These are phyloP conservation scores for Diachasma alloeum DNA, from an alignment of 1,140 invertebrate genomes.

Conservation along the genomic window DNA sequence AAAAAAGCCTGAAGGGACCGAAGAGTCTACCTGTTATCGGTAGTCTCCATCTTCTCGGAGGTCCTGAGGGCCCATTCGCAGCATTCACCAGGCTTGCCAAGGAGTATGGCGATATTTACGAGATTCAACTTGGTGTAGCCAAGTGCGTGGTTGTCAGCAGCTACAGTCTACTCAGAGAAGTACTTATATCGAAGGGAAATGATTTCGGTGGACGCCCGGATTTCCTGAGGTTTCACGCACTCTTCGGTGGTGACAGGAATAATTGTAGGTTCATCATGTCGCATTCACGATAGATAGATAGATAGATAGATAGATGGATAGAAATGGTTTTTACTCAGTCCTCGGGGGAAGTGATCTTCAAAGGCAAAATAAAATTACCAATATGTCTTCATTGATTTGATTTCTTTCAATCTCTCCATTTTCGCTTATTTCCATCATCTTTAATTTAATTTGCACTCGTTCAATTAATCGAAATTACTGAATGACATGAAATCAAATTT, in stretches of 20 bases:
- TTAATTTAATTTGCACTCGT: too few relatives aligned
- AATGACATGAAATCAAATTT: too few relatives aligned
- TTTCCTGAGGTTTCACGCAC: constrained; percentile 77
- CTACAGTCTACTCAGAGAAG: constrained; percentile 77
- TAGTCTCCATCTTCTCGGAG: constrained; percentile 73
- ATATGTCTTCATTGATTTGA: too few relatives aligned
- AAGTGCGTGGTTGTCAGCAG: constrained; percentile 82
- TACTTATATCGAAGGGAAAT: constrained; percentile 81
- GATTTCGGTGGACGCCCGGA: constrained; percentile 83
- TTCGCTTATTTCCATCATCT: too few relatives aligned
- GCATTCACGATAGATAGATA: too few relatives aligned
- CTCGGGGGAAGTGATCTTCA: too few relatives aligned
- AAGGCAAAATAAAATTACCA: too few relatives aligned
- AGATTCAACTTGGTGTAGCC: constrained; percentile 74
- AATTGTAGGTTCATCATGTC: constrained; percentile 73
- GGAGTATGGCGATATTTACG: constrained; percentile 80
- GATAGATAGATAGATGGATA: too few relatives aligned
- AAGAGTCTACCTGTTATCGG: constrained; percentile 76
- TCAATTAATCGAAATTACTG: too few relatives aligned
- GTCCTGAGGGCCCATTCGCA: constrained; percentile 74
- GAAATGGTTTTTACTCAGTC: too few relatives aligned
- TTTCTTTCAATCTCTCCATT: too few relatives aligned
- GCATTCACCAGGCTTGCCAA: constrained; percentile 75
- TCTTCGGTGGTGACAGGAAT: constrained; percentile 79
- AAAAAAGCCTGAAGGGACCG: constrained; percentile 68